Conservation (phyloP, 2,797 vertebrate genomes). For the Threskiornis aethiopicus region DNA sequence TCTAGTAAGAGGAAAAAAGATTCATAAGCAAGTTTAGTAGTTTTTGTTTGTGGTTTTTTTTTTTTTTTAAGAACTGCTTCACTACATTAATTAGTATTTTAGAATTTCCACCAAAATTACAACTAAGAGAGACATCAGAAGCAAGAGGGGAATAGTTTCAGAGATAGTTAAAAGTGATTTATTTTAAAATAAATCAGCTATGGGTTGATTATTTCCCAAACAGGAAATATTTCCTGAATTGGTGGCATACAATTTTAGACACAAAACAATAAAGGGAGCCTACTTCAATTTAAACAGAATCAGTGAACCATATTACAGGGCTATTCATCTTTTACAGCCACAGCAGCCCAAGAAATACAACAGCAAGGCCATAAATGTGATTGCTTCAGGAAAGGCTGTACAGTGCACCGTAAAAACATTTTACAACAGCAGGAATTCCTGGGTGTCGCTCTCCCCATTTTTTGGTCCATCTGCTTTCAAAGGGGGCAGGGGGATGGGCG, state of each 20-base stretch:
- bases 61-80: neutral
- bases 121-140: neutral
- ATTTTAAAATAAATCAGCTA: constrained; percentile 58
- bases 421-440: constrained; percentile 77
- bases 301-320: constrained; percentile 59
- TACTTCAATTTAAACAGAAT: constrained; percentile 65
- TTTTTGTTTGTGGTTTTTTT: neutral
- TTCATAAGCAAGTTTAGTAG: neutral
- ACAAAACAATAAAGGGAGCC: constrained; percentile 58
- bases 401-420: constrained; percentile 71
- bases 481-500: constrained; percentile 63
- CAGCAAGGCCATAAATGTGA: constrained; percentile 68
- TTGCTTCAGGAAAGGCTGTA: constrained; percentile 74
- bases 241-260: constrained; percentile 41
- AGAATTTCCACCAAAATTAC: neutral
- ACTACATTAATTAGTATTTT: neutral
- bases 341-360: constrained; percentile 66
- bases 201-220: constrained; percentile 69
- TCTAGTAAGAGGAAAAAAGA: neutral
- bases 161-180: constrained; percentile 12
- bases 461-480: constrained; percentile 76
- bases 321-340: constrained; percentile 73
- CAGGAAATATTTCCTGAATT: constrained; percentile 63
- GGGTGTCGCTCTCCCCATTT: constrained; percentile 70
- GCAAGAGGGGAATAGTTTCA: neutral